Base-by-base conservation (phyloP, 2,888 invertebrate species). In the Hyles lineata region DNA sequence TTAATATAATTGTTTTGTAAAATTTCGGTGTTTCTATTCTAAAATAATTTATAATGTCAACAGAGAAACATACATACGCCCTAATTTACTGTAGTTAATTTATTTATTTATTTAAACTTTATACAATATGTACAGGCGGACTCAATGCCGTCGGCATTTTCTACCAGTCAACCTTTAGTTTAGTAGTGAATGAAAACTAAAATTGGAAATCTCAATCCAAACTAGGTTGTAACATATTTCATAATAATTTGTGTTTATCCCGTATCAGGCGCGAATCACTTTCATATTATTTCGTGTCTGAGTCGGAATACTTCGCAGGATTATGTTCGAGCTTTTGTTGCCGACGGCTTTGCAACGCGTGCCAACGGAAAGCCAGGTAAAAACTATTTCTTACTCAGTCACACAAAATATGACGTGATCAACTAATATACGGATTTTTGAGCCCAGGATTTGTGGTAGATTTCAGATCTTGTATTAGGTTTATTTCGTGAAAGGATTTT, bases 331-430 rank as follows among this genome's bases (percentile, higher is more conserved):
- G 23, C 23, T 67, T 50, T 67, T 67, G 67, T 67, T 67, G 19
- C 25, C 23, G 6, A 15, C 23, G 67, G 43, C 21, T 67, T 67
- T 50, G 50, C 43, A 17, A 67, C 25, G 67, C 23, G 50, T 67
- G 67, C 23, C 43, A 50, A 11, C 43, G 17, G 50, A 50, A 67
- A 50, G 43, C 23, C 50, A 23, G 50, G 43, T 50, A 50, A 50
- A 62, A 62, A 62, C 35, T 32, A 62, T 62, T 17, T n/a, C n/a
- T 35, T 63, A 32, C 23, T 17, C 15, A 17, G 67, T 15, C 17
- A 50, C 23, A 50, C 23, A 67, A 62, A 32, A 35, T 62, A 62
- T 67, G 50, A 15, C 43, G 32, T 35, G 43, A 63, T 63, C 19
- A 63, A 9, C 21, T 43, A 23, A 11, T 67, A 43, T 7, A n/a